These are phyloP conservation scores for Galagoides demidoff DNA, from an alignment of 2,797 vertebrate genomes.

Conservation along the genomic window DNA sequence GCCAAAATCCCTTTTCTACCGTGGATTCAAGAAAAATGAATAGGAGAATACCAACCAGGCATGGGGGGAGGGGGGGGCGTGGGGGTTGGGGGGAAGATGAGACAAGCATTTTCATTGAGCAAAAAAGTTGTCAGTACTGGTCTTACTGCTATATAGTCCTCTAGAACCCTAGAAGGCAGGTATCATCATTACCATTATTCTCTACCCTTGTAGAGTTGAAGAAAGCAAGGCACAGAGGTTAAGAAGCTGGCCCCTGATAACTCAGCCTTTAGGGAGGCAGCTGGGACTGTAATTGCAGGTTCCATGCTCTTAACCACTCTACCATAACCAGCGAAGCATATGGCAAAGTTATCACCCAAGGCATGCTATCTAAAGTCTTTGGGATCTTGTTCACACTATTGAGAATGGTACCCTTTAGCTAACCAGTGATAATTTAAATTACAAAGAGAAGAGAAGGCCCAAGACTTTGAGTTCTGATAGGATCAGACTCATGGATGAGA, in stretches of 20 bases:
- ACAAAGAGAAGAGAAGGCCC: neutral
- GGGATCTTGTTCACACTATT: neutral
- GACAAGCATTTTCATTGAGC: neutral
- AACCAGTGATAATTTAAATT: neutral
- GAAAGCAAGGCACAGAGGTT: neutral
- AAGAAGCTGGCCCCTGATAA: neutral
- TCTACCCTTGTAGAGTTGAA: neutral
- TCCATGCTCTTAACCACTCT: neutral
- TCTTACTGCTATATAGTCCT: neutral
- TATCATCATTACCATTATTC: neutral
- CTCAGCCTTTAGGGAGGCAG: neutral
- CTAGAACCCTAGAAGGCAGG: neutral
- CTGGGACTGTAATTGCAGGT: fast-evolving
- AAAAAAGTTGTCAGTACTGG: too few relatives aligned
- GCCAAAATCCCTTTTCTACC: neutral
- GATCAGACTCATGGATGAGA: neutral
- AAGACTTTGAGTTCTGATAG: neutral
- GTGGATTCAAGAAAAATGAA: neutral
- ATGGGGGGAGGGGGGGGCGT: too few relatives aligned
- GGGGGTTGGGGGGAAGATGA: fast-evolving
- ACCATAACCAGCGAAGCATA: neutral
- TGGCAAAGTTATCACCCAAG: neutral
- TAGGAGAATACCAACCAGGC: neutral
- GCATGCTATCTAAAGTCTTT: neutral
- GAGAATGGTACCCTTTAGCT: neutral